Base-by-base conservation (phyloP, 2,797 vertebrate genomes). In the Thalassophryne amazonica region DNA sequence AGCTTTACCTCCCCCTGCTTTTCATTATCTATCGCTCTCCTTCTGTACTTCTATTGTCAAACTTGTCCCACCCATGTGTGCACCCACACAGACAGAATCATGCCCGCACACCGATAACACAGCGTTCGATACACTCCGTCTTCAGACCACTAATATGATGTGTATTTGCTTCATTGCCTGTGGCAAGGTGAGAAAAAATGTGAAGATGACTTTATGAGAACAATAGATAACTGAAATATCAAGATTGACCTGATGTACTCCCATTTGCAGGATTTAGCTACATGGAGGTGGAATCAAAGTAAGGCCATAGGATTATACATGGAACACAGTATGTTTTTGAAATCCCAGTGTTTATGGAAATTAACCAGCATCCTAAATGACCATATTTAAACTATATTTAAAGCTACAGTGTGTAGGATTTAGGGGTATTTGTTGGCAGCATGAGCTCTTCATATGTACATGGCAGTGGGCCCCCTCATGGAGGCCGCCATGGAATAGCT, bases 21-120 rank as follows among this genome's bases (percentile, higher is more conserved):
- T 88, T 90, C 88, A 90, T 89, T 89, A 88, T 87, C 74, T 45
- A 37, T 77, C 79, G 75, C 74, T 85, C 80, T 75, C 63, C 81
- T 64, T 59, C 70, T 64, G 65, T 78, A 78, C 62, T 78, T 69
- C 69, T 75, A 69, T 85, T 82, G 72, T 68, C 51, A 49, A 77
- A 62, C 69, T 79, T 66, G 50, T 71, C 70, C 76, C 83, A 70
- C 76, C 78, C 82, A 81, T 84, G 65, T 52, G 59, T 68, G 38
- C 51, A 40, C 60, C 42, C 34, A 53, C 59, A 34, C 56, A 46
- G 19, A 59, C 45, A 15, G 11, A 46, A 33, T 68, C 27, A 3
- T 52, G 22, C 37, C 12, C 35, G 27, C 12, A 42, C 15, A 13
- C 32, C 29, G 14, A 2, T 53, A 38, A n/a, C 21, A 32, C 24